phyloP scores from a whole-genome alignment of 1,140 invertebrate species.

The Sminthurinus signatus region DNA sequence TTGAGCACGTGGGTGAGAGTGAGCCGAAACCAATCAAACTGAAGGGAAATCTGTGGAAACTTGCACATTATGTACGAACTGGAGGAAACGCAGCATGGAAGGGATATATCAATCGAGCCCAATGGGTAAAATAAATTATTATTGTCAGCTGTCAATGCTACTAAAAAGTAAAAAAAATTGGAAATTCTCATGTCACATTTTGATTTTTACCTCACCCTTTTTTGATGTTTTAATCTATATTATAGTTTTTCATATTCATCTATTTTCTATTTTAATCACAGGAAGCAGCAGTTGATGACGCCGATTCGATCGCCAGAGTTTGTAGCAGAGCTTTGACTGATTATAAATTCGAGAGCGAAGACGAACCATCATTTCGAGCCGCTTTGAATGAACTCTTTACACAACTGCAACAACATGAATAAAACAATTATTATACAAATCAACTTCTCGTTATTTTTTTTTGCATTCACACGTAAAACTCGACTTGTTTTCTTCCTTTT shows the following conservation, averaged over 20 bases:
- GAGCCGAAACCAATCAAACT: background rate
- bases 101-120: constrained; percentile 10
- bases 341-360: constrained; percentile 3
- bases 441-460: too few species aligned
- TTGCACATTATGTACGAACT: constrained; percentile 8
- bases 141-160: background rate
- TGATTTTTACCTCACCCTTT: background rate
- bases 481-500: too few species aligned
- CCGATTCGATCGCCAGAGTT: background rate
- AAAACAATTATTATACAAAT: too few species aligned
- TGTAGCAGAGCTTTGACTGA: background rate
- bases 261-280: background rate
- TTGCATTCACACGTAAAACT: too few species aligned
- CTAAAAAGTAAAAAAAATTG: background rate
- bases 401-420: background rate
- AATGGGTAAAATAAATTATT: background rate
- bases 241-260: background rate
- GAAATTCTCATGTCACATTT: background rate
- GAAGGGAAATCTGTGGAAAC: constrained; percentile 13
- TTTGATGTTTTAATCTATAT: background rate
- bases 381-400: background rate
- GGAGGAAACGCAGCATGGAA: constrained; percentile 5
- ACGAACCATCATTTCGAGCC: background rate
- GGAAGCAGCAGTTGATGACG: constrained; percentile 6
- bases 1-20: constrained; percentile 4